Evolutionary conservation across 1,140 invertebrate genomes (phyloP).

Genomic region (Arion vulgaris): DNA sequence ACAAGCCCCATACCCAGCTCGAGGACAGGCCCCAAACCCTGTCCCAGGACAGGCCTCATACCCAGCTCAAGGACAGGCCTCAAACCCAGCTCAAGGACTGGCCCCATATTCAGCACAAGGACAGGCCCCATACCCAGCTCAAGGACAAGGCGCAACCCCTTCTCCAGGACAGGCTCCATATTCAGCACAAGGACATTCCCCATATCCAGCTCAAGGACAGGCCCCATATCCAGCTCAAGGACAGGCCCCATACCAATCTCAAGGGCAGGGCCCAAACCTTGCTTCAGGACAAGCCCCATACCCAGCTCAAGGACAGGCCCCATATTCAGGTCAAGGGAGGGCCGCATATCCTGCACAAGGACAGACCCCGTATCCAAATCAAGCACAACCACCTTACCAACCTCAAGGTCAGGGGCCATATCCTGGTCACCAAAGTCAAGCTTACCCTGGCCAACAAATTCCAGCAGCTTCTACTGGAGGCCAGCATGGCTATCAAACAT

Average conservation of each 20-base stretch:
- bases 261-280: neutral
- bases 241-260: neutral
- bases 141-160: neutral
- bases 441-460: neutral
- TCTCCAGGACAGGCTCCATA: no score
- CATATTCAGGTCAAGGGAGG: neutral
- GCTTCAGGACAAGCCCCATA: conserved; percentile 32
- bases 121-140: conserved; percentile 24
- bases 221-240: conserved; percentile 21
- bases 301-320: conserved; percentile 9
- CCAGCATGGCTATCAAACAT: neutral
- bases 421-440: neutral
- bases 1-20: conserved; percentile 8
- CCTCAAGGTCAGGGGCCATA: conserved; percentile 26
- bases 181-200: neutral
- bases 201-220: no score
- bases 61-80: no score
- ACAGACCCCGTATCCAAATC: conserved; percentile 23
- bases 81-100: neutral
- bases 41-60: conserved; percentile 4
- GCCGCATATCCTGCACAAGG: neutral
- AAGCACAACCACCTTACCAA: neutral
- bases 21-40: conserved; percentile 11
- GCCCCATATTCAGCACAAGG: conserved; percentile 16
- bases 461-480: neutral